A percentile compares a stretch with the other conserved stretches of the same genome.
Conservation (phyloP, 2,113 vertebrate genomes). For the Bubo bubo region DNA sequence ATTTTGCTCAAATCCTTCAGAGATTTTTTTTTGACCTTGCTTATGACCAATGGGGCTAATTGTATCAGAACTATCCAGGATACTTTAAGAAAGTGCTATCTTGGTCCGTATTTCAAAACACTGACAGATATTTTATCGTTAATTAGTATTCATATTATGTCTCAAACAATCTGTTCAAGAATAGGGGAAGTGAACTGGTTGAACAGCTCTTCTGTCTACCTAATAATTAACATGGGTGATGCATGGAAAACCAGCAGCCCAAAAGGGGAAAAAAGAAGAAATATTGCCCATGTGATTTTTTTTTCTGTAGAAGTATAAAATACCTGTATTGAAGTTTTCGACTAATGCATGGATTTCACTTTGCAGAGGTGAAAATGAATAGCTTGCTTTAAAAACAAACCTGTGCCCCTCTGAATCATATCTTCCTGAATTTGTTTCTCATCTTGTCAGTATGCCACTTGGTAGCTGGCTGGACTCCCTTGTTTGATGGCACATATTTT, state of each 20-base stretch:
- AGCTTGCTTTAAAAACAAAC: conserved; percentile 73
- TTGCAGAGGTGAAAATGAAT: conserved; percentile 69
- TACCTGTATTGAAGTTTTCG: conserved; percentile 62
- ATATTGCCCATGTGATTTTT: neutral
- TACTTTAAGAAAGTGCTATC: conserved; percentile 73
- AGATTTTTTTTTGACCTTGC: conserved; percentile 61
- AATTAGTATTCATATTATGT: conserved; percentile 87
- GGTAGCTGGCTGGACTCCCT: conserved; percentile 83
- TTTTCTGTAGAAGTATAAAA: conserved; percentile 28
- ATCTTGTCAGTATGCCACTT: conserved; percentile 80
- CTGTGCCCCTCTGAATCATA: conserved; percentile 70
- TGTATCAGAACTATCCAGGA: conserved; percentile 64
- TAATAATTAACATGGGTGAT: conserved; percentile 73
- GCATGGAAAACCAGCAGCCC: conserved; percentile 56
- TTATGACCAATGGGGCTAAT: conserved; percentile 63
- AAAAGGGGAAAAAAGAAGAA: neutral
- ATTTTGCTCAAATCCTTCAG: conserved; percentile 55
- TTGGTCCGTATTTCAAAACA: conserved; percentile 78
- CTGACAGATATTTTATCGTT: conserved; percentile 79
- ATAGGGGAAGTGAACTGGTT: conserved; percentile 76
- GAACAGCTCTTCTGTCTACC: conserved; percentile 77
- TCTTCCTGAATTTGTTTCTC: conserved; percentile 76
- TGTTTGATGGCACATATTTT: conserved; percentile 78
- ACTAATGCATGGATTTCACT: conserved; percentile 35
- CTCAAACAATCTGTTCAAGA: conserved; percentile 86